phyloP scores from a whole-genome alignment of 1,140 invertebrate species.

The Anastrepha ludens region DNA sequence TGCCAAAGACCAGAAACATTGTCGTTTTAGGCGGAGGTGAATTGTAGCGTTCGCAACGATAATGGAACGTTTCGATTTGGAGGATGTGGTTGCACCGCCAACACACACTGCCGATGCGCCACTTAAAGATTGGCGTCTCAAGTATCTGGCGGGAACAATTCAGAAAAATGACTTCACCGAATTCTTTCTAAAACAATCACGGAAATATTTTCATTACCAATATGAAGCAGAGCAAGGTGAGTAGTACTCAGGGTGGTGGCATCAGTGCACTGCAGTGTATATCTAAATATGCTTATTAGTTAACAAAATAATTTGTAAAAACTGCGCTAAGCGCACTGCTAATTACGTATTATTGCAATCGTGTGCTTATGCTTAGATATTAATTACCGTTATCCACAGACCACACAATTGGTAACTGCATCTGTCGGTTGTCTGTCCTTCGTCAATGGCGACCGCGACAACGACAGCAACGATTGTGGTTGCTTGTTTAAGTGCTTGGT shows the following conservation, averaged over 20 bases:
- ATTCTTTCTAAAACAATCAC: constrained; percentile 67
- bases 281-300: too few species aligned
- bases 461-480: constrained; percentile 17
- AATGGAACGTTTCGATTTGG: constrained; percentile 72
- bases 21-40: not conserved
- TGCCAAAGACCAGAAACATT: constrained; percentile 8
- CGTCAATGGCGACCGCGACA: constrained; percentile 6
- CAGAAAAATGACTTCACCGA: constrained; percentile 65
- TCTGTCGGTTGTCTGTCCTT: constrained; percentile 4
- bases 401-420: not conserved
- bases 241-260: constrained; percentile 16
- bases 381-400: constrained; percentile 31
- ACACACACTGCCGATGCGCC: constrained; percentile 62
- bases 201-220: constrained; percentile 69
- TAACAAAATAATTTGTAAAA: too few species aligned
- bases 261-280: too few species aligned
- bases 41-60: not conserved
- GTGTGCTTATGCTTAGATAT: not conserved
- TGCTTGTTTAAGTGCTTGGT: not conserved
- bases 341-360: not conserved
- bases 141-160: constrained; percentile 66
- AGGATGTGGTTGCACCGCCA: constrained; percentile 68
- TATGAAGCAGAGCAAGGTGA: constrained; percentile 66
- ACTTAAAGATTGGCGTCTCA: constrained; percentile 71
- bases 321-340: too few species aligned